Percentiles rank a stretch among this genome's conserved stretches.
phyloP scores from a whole-genome alignment of 2,113 vertebrate genomes.

The Ophiodon elongatus region DNA sequence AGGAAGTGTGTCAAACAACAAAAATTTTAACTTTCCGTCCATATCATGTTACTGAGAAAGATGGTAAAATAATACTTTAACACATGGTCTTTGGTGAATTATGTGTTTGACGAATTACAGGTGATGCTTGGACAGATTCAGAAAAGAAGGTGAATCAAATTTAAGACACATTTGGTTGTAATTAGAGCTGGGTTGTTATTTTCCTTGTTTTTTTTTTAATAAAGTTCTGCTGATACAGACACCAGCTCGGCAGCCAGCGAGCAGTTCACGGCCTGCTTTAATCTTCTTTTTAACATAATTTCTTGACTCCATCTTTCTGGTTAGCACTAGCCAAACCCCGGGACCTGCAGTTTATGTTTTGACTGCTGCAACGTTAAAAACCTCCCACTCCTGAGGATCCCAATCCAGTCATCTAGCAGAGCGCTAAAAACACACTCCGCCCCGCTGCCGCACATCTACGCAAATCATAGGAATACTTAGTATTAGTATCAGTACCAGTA shows the following conservation, averaged over 20 bases:
- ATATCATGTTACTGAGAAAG: neutral
- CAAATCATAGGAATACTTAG: neutral
- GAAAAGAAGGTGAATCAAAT: neutral
- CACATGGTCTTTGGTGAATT: neutral
- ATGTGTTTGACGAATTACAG: neutral
- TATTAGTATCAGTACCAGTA: neutral
- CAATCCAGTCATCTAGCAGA: neutral
- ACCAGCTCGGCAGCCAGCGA: no score
- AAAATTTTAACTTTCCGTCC: neutral
- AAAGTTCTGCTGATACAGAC: no score
- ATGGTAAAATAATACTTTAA: neutral
- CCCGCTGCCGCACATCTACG: neutral
- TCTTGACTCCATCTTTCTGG: no score
- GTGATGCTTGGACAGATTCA: neutral
- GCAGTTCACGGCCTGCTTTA: no score
- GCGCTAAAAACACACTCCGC: neutral
- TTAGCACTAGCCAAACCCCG: neutral
- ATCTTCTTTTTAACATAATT: no score
- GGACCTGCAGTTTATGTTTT: neutral
- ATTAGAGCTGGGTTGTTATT: no score
- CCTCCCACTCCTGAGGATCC: neutral
- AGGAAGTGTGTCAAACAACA: neutral
- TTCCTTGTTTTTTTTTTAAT: no score
- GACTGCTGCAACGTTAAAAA: neutral
- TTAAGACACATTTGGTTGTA: neutral